phyloP scores from a whole-genome alignment of 2,113 vertebrate genomes.

The Paramisgurnus dabryanus region DNA sequence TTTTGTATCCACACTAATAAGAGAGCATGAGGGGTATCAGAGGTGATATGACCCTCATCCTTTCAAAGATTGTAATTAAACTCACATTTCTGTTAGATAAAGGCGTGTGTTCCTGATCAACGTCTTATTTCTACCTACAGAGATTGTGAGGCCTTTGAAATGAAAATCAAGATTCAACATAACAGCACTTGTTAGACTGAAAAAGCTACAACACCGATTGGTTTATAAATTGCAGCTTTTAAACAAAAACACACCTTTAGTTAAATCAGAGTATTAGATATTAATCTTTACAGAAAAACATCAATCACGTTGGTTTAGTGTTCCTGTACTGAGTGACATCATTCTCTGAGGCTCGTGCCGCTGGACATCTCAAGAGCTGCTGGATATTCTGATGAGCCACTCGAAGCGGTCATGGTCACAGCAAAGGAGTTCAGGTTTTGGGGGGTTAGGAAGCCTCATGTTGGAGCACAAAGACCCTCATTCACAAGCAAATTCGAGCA shows the following conservation, averaged over 20 bases:
- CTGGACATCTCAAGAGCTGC: conserved; percentile 39
- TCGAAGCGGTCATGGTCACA: conserved; percentile 1
- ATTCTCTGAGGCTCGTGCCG: conserved; percentile 41
- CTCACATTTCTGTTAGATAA: neutral
- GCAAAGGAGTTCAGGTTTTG: neutral
- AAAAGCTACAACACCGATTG: no score
- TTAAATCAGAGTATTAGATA: no score
- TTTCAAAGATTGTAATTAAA: conserved; percentile 53
- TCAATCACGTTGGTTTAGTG: neutral
- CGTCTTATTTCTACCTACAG: neutral
- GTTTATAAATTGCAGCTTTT: no score
- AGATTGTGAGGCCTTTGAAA: no score
- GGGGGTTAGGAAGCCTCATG: neutral
- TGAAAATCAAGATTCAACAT: no score
- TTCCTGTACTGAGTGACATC: conserved; percentile 34
- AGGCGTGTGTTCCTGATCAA: neutral
- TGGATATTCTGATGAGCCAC: conserved; percentile 42
- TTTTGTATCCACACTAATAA: conserved; percentile 42
- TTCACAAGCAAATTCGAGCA: conserved; percentile 48
- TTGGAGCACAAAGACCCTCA: conserved; percentile 56
- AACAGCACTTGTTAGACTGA: no score
- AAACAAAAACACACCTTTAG: no score
- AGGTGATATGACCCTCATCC: conserved; percentile 49
- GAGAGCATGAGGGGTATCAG: conserved; percentile 44
- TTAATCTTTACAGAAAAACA: no score